phyloP scores from a whole-genome alignment of 2,888 invertebrate species.

The Abscondita cerata region DNA sequence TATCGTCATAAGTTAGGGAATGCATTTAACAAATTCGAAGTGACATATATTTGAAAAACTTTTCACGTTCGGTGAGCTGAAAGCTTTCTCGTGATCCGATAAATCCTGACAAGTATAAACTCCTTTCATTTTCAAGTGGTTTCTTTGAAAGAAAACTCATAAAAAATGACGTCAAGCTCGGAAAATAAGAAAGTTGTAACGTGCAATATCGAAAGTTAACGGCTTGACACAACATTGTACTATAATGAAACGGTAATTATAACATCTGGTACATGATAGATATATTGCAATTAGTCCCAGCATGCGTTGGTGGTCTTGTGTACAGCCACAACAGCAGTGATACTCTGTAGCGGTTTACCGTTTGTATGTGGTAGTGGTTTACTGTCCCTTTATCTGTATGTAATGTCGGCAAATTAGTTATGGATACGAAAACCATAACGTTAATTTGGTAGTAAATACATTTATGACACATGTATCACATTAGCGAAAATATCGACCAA shows the following conservation, averaged over 20 bases:
- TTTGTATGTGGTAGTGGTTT: conserved; percentile 30
- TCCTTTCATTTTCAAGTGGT: not conserved
- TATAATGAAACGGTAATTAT: conserved; percentile 10
- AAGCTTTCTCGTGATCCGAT: conserved; percentile 52
- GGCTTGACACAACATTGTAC: not conserved
- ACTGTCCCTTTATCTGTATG: conserved; percentile 21
- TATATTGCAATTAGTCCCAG: conserved; percentile 32
- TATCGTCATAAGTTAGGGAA: too few relatives aligned
- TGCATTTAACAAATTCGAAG: too few relatives aligned
- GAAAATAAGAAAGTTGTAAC: conserved; percentile 1
- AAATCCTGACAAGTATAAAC: conserved; percentile 55
- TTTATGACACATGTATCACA: too few relatives aligned
- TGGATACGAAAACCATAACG: not conserved
- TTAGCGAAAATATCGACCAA: too few relatives aligned
- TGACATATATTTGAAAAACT: too few relatives aligned
- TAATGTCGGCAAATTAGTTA: conserved; percentile 8
- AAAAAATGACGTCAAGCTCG: not conserved
- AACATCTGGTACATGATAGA: conserved; percentile 30
- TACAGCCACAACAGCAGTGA: conserved; percentile 29
- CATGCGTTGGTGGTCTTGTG: conserved; percentile 31
- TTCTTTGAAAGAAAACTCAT: not conserved
- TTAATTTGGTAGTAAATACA: too few relatives aligned
- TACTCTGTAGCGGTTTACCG: conserved; percentile 32
- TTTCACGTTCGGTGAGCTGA: conserved; percentile 17
- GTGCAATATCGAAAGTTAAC: not conserved